These are phyloP conservation scores for Platycnemis pennipes DNA, from an alignment of 2,888 invertebrate species.

Conservation along the genomic window DNA sequence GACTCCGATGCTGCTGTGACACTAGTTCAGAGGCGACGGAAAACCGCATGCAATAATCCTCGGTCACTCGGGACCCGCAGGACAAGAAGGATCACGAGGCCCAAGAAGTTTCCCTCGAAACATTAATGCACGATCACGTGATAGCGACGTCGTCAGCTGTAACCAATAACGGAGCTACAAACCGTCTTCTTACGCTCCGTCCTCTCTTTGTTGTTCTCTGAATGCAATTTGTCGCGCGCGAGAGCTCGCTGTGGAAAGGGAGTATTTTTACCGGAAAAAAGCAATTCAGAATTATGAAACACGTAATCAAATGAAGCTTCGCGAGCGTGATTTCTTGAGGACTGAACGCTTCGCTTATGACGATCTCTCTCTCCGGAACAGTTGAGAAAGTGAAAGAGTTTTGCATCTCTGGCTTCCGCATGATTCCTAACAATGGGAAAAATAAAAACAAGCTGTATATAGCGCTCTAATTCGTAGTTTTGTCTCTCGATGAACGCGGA, in stretches of 20 bases:
- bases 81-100: background rate
- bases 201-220: background rate
- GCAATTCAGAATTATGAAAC: background rate
- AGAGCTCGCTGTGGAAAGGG: background rate
- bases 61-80: background rate
- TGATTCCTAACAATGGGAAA: background rate
- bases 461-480: background rate
- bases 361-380: background rate
- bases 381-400: background rate
- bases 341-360: background rate
- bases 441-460: background rate
- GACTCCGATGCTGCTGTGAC: background rate
- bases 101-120: background rate
- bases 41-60: slow-evolving; percentile 9
- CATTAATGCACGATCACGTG: slow-evolving; percentile 7
- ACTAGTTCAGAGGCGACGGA: background rate
- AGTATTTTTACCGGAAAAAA: background rate
- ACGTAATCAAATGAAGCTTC: background rate
- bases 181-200: background rate
- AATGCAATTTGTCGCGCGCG: background rate
- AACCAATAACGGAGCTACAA: background rate
- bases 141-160: background rate
- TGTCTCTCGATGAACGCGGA: background rate
- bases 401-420: background rate
- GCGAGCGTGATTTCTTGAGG: background rate